Evolutionary conservation across 2,888 invertebrate genomes (phyloP).

Genomic region (Pharmacophagus antenor): DNA sequence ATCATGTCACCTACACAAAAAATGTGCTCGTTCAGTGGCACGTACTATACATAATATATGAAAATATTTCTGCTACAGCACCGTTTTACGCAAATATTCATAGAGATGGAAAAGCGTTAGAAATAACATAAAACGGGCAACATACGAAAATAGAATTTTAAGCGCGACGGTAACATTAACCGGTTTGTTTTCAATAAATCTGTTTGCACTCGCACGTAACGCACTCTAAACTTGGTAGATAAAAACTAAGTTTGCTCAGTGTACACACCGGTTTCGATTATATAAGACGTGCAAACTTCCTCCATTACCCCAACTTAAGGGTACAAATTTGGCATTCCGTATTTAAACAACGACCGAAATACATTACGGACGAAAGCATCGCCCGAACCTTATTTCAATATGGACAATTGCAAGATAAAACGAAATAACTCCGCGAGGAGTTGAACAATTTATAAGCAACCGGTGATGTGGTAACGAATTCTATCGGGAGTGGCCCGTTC

Average conservation of each 20-base stretch:
- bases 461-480: conserved; percentile 69
- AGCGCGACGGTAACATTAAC: conserved; percentile 30
- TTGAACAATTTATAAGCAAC: conserved; percentile 68
- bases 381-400: conserved; percentile 31
- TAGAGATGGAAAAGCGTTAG: not conserved
- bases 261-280: conserved; percentile 58
- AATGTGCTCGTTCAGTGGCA: too few species aligned
- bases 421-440: conserved; percentile 65
- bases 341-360: conserved; percentile 57
- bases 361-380: conserved; percentile 5
- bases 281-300: conserved; percentile 62
- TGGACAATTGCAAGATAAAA: conserved; percentile 38
- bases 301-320: conserved; percentile 65
- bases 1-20: too few species aligned
- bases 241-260: conserved; percentile 64
- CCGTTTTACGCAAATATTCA: not conserved
- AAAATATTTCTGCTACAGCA: too few species aligned
- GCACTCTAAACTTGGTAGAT: conserved; percentile 62
- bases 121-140: conserved; percentile 6
- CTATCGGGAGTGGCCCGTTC: conserved; percentile 52
- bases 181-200: conserved; percentile 59
- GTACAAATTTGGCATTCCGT: conserved; percentile 63
- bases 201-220: conserved; percentile 48
- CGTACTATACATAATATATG: too few species aligned
- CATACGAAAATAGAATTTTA: conserved; percentile 14